A percentile compares a stretch with the other conserved stretches of the same genome.
Evolutionary conservation across 2,888 invertebrate species (phyloP).

Genomic region (Oligia latruncula): DNA sequence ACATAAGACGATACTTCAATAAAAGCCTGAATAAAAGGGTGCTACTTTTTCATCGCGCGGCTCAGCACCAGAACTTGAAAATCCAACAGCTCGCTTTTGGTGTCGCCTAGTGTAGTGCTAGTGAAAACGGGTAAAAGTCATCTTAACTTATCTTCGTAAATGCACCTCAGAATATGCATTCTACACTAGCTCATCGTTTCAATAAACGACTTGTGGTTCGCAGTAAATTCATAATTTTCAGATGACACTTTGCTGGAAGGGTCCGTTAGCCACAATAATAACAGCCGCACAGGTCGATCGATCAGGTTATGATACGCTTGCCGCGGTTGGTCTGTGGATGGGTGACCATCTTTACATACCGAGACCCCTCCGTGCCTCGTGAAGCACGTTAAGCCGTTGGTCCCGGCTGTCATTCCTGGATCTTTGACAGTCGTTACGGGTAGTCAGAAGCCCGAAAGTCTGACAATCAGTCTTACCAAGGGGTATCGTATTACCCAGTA

Average conservation of each 20-base stretch:
- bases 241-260: not conserved
- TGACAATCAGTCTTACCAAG: too few species aligned
- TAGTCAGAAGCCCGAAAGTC: too few species aligned
- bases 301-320: too few species aligned
- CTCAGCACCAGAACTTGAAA: not conserved
- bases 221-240: not conserved
- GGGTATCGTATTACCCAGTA: too few species aligned
- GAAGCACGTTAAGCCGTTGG: too few species aligned
- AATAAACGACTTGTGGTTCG: not conserved
- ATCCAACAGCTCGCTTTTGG: not conserved
- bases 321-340: too few species aligned
- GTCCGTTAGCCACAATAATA: too few species aligned
- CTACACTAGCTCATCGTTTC: not conserved
- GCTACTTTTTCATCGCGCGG: not conserved
- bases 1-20: not conserved
- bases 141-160: not conserved
- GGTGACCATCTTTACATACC: too few species aligned
- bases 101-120: not conserved
- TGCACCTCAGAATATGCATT: not conserved
- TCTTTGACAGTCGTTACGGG: too few species aligned
- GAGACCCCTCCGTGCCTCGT: too few species aligned
- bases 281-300: too few species aligned
- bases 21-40: not conserved
- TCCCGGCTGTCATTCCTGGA: too few species aligned
- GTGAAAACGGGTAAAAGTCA: not conserved